Evolutionary conservation across 30 jellyfish, hydroid and myxozoan species (phyloP).

Genomic region (Aurelia aurita): DNA sequence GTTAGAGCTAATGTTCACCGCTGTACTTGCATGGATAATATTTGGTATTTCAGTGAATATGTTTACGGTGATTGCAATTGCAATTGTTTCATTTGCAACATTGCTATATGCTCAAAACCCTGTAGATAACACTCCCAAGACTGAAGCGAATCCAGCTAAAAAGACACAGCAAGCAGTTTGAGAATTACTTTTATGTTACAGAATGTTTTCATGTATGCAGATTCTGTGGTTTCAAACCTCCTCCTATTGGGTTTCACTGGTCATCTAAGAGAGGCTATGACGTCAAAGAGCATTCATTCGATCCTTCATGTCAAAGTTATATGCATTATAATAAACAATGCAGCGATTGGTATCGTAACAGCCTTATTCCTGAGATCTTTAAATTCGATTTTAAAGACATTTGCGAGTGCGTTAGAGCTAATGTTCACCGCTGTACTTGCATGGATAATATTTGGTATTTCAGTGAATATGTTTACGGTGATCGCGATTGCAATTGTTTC

Average conservation of each 20-base stretch:
- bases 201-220: conserved; percentile 94
- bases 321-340: conserved; percentile 83
- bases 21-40: conserved; percentile 89
- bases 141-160: neutral
- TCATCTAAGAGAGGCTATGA: conserved; percentile 72
- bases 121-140: conserved; percentile 87
- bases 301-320: conserved; percentile 80
- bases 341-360: conserved; percentile 97
- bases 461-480: conserved; percentile 81
- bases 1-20: conserved; percentile 95
- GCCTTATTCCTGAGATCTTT: conserved; percentile 92
- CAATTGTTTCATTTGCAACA: conserved; percentile 86
- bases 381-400: conserved; percentile 93
- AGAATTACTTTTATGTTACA: conserved; percentile 97
- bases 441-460: conserved; percentile 92
- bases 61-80: conserved; percentile 89
- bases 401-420: conserved; percentile 97
- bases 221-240: conserved; percentile 81
- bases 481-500: conserved; percentile 93
- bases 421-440: conserved; percentile 95
- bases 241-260: conserved; percentile 87
- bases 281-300: conserved; percentile 69
- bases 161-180: conserved; percentile 32
- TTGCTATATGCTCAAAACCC: conserved; percentile 95
- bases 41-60: conserved; percentile 87